Evolutionary conservation across 2,888 invertebrate species (phyloP).

Genomic region (Erebia epiphron): DNA sequence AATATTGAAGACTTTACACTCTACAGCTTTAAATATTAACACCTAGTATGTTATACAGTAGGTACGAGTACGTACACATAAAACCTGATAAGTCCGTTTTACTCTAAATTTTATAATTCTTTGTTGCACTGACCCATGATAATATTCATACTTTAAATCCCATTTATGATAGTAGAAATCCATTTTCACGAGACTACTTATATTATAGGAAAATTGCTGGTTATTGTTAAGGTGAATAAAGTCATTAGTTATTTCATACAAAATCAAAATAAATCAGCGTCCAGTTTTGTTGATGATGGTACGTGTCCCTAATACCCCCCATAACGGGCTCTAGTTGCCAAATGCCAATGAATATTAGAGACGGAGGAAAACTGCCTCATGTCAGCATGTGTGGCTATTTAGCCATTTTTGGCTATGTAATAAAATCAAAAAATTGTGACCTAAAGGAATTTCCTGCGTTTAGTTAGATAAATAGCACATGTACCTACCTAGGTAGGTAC

Average conservation of each 20-base stretch:
- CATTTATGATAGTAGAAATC: not conserved
- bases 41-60: not conserved
- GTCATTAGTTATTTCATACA: no score
- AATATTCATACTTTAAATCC: not conserved
- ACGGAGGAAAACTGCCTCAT: not conserved
- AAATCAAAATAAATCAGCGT: no score
- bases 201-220: constrained; percentile 3
- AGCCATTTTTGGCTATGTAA: not conserved
- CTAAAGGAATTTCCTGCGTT: no score
- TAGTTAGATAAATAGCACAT: no score
- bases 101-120: constrained; percentile 29
- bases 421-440: not conserved
- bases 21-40: not conserved
- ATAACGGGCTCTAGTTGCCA: no score
- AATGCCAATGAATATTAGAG: no score
- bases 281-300: no score
- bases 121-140: constrained; percentile 41
- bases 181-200: constrained; percentile 16
- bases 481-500: no score
- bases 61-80: constrained; percentile 18
- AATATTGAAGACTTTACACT: not conserved
- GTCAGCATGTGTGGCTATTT: not conserved
- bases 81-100: constrained; percentile 38
- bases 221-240: not conserved
- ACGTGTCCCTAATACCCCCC: no score